Conservation (phyloP, 2,797 vertebrate species). For the Poeciliopsis paucimaculata region DNA sequence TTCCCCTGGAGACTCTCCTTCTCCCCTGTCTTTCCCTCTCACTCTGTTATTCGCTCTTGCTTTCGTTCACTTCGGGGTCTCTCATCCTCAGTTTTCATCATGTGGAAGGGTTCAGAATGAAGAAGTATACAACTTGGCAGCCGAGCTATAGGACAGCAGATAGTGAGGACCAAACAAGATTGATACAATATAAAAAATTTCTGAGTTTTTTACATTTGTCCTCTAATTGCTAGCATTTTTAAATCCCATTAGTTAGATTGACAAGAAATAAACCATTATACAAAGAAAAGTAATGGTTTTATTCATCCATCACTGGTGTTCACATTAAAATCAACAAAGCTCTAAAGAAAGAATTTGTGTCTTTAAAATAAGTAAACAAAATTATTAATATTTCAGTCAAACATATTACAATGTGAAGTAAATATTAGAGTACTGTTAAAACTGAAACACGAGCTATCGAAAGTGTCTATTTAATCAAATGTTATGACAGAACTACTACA, state of each 20-base stretch:
- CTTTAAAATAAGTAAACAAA: background rate
- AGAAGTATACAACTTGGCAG: slow-evolving; percentile 38
- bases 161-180: slow-evolving; percentile 29
- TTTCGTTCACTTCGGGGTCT: slow-evolving; percentile 42
- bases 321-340: background rate
- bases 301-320: background rate
- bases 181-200: slow-evolving; percentile 33
- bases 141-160: slow-evolving; percentile 24
- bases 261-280: background rate
- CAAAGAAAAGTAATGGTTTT: background rate
- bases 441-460: background rate
- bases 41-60: slow-evolving; percentile 52
- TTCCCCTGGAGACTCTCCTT: slow-evolving; percentile 76
- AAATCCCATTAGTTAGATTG: background rate
- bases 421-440: background rate
- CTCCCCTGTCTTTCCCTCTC: slow-evolving; percentile 57
- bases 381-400: background rate
- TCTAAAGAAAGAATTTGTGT: background rate
- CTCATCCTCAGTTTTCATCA: slow-evolving; percentile 53
- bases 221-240: slow-evolving; percentile 26
- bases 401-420: background rate
- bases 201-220: slow-evolving; percentile 16
- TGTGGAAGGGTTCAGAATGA: slow-evolving; percentile 48
- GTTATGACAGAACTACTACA: background rate
- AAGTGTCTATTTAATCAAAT: background rate